Evolutionary conservation across 1,140 invertebrate species (phyloP).

Genomic region (Aethina tumida): DNA sequence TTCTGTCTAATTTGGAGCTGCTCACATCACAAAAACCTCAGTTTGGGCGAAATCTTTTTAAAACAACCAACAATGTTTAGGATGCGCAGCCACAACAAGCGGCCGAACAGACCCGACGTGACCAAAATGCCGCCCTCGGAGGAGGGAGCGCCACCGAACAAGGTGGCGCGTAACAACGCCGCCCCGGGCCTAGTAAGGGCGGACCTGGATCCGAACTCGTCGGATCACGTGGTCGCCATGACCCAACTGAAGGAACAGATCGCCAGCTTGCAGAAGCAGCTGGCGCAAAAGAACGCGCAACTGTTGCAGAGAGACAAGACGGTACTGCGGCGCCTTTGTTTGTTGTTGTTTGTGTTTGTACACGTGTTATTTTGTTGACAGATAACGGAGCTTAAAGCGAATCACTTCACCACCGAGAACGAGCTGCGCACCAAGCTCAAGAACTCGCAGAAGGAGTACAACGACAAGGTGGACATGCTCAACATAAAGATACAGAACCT

Average conservation of each 20-base stretch:
- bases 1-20: too few relatives aligned
- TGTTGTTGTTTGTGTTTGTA: constrained; percentile 3
- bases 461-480: constrained; percentile 67
- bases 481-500: constrained; percentile 67
- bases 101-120: constrained; percentile 61
- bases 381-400: constrained; percentile 89
- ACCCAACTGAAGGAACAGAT: constrained; percentile 92
- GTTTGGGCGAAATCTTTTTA: too few relatives aligned
- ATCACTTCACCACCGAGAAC: constrained; percentile 78
- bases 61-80: too few relatives aligned
- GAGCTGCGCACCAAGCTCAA: constrained; percentile 80
- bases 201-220: constrained; percentile 72
- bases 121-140: constrained; percentile 49
- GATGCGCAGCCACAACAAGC: constrained; percentile 57
- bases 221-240: constrained; percentile 88
- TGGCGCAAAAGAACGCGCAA: constrained; percentile 75
- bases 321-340: constrained; percentile 49
- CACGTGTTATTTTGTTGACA: constrained; percentile 34
- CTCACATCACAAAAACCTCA: too few relatives aligned
- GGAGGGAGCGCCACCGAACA: constrained; percentile 29
- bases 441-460: constrained; percentile 66
- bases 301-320: constrained; percentile 84
- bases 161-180: constrained; percentile 39
- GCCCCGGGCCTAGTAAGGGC: constrained; percentile 35
- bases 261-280: constrained; percentile 81